Evolutionary conservation across 2,888 invertebrate species (phyloP).

Genomic region (Elmis aenea): DNA sequence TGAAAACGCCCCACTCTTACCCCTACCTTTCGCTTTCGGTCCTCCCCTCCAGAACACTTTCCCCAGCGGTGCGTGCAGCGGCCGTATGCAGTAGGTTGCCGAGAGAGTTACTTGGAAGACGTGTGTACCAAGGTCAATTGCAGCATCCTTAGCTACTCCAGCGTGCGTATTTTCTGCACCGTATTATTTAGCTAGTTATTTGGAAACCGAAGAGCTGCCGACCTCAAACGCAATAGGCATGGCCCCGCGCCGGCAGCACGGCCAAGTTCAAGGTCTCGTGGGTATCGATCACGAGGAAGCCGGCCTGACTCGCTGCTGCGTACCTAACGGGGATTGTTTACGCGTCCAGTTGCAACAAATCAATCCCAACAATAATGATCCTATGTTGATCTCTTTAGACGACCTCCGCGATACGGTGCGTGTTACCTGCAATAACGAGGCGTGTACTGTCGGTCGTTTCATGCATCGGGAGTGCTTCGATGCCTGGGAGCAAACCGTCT

Average conservation of each 20-base stretch:
- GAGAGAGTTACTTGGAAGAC: constrained; percentile 48
- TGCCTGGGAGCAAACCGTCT: constrained; percentile 85
- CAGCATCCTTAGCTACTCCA: constrained; percentile 8
- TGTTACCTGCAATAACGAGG: constrained; percentile 92
- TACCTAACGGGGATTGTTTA: constrained; percentile 75
- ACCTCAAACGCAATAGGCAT: constrained; percentile 30
- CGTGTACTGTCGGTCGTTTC: constrained; percentile 80
- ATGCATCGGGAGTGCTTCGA: constrained; percentile 97
- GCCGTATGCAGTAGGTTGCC: constrained; percentile 53
- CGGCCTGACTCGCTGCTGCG: constrained; percentile 68
- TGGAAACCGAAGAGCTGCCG: no score
- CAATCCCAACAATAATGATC: constrained; percentile 44
- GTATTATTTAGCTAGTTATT: no score
- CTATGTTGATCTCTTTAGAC: constrained; percentile 57
- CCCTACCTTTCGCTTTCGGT: constrained; percentile 69
- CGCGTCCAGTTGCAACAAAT: constrained; percentile 51
- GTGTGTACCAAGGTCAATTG: constrained; percentile 34
- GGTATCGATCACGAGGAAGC: constrained; percentile 39
- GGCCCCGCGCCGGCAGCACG: constrained; percentile 53
- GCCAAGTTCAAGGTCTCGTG: constrained; percentile 45
- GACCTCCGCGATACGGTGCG: constrained; percentile 77
- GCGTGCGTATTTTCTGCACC: constrained; percentile 36
- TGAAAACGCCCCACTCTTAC: constrained; percentile 53
- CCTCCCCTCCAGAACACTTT: constrained; percentile 41
- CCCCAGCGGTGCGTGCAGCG: constrained; percentile 54